A percentile compares a stretch with the other conserved stretches of the same genome.
Conservation (phyloP, 2,888 invertebrate species). For the Drosophila peninsularis region DNA sequence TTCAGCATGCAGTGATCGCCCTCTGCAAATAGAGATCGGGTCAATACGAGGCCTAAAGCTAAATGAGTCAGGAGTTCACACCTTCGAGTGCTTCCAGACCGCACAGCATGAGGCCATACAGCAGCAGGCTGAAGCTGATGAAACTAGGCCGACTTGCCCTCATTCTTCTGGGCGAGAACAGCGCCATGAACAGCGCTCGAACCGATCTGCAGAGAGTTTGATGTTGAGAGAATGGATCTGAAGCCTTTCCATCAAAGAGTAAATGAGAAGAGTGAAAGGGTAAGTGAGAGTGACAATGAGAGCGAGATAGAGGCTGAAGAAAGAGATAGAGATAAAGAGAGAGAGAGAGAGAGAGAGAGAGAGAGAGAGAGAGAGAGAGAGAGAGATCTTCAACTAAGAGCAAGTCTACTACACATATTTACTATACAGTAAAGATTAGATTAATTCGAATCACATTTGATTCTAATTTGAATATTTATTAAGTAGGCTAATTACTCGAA, state of each 20-base stretch:
- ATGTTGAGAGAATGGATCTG: not conserved
- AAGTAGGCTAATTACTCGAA: not conserved
- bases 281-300: not conserved
- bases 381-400: not conserved
- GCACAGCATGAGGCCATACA: constrained; percentile 17
- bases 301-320: too few species aligned
- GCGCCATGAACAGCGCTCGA: constrained; percentile 15
- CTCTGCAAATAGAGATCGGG: constrained; percentile 31
- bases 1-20: constrained; percentile 55
- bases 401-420: not conserved
- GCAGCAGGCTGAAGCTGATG: not conserved
- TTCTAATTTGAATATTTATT: not conserved
- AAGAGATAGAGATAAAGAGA: not conserved
- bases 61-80: not conserved
- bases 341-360: too few species aligned
- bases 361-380: not conserved
- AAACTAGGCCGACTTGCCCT: not conserved
- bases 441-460: not conserved
- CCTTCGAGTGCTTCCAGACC: constrained; percentile 39
- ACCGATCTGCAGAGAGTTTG: not conserved
- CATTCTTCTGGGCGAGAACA: constrained; percentile 13
- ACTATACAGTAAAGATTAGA: not conserved
- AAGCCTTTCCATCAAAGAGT: too few species aligned
- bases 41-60: not conserved
- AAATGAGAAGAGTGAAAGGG: not conserved